Conservation (phyloP, 1,140 invertebrate genomes). For the Papilio dardanus region DNA sequence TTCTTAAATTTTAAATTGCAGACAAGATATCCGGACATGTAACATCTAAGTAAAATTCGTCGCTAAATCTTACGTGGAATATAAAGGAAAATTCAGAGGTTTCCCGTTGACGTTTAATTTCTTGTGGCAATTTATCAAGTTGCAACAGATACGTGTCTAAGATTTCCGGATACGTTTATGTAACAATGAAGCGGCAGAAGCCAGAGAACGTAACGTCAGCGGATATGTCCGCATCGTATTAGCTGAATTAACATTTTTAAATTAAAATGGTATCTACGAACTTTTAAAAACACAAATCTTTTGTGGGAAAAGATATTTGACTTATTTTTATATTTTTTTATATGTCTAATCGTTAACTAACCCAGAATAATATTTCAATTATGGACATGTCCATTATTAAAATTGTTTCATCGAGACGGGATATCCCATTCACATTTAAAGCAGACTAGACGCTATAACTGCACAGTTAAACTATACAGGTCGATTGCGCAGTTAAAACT, state of each 20-base stretch:
- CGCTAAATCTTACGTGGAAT: slow-evolving; percentile 32
- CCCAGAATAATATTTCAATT: no score
- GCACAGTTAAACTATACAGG: no score
- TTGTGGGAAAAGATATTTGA: neutral
- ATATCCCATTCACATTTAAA: no score
- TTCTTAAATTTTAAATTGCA: slow-evolving; percentile 9
- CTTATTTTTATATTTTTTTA: no score
- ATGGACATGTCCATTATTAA: no score
- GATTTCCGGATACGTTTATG: slow-evolving; percentile 54
- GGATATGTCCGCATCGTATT: slow-evolving; percentile 53
- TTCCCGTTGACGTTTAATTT: slow-evolving; percentile 52
- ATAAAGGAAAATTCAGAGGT: slow-evolving; percentile 41
- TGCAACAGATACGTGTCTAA: slow-evolving; percentile 60
- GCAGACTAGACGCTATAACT: no score
- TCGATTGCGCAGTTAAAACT: no score
- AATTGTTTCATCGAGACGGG: no score
- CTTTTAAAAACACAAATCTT: neutral
- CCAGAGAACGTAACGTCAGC: slow-evolving; percentile 58
- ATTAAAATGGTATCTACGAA: slow-evolving; percentile 13
- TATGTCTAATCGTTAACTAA: no score
- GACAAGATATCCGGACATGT: slow-evolving; percentile 16
- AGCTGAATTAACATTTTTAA: slow-evolving; percentile 36
- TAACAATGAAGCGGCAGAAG: slow-evolving; percentile 55
- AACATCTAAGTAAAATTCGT: slow-evolving; percentile 27
- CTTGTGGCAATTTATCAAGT: slow-evolving; percentile 68